Base-by-base conservation (phyloP, 2,797 vertebrate species). In the Arrhamphus sclerolepis region DNA sequence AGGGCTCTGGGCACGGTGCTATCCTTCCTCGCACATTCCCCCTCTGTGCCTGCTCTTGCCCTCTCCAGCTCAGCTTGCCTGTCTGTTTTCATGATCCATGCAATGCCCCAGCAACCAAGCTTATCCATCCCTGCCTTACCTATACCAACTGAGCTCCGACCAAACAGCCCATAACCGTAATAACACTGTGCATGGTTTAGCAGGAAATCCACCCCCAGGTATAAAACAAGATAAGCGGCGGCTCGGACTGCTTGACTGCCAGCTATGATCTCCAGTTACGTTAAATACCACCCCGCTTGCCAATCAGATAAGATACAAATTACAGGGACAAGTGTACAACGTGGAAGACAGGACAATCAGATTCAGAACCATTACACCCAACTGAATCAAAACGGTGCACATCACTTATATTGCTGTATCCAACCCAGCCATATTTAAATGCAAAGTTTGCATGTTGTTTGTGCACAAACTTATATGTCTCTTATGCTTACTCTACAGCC, bases 251-350 rank as follows among this genome's bases (percentile, higher is more conserved):
- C 76, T 70, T 77, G 81, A 78, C 62, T 67, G 73, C 79, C 75
- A 84, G 57, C 66, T 50, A 43, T 44, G 59, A 34, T 75, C 65
- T 85, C 68, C 61, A 41, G 74, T 86, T 85, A 70, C 67, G 64
- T 41, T 44, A 62, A 72, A 87, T 64, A 79, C 77, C 72, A 82
- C 68, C 66, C 42, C 46, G 60, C 60, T 51, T 81, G 77, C 80
- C 88, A 81, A 82, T 89, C 82, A 85, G 81, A 85, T 82, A 75
- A 58, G 54, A 74, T 62, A 71, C 74, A 84, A 81, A 87, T 83
- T 77, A 74, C 56, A 72, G 47, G 13, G 43, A 73, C 49, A 68
- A 51, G 64, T 63, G 39, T 60, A 62, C 40, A 70, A 46, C 72
- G 56, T 10, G 7, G 62, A 56, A 72, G 59, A 71, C 49, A 65